A percentile compares a stretch with the other conserved stretches of the same genome.
phyloP scores from a whole-genome alignment of 1,140 invertebrate species.

The Drosophila nasuta region DNA sequence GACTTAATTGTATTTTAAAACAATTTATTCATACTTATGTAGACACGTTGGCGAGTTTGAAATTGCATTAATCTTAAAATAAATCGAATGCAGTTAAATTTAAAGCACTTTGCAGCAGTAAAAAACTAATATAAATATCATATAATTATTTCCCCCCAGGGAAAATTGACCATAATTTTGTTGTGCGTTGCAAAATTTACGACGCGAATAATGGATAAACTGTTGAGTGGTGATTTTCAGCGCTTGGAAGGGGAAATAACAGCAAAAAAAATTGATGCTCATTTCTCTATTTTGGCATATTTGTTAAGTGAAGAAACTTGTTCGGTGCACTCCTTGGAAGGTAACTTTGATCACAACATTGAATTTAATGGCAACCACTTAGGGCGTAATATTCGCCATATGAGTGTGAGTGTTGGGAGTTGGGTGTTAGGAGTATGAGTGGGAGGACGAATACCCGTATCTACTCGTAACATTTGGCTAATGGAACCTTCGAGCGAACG shows the following conservation, averaged over 20 bases:
- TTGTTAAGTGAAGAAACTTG: conserved; percentile 53
- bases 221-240: conserved; percentile 15
- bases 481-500: conserved; percentile 55
- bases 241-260: background rate
- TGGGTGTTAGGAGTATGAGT: background rate
- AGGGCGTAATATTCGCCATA: conserved; percentile 24
- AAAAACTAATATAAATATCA: background rate
- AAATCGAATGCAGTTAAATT: background rate
- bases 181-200: background rate
- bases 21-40: too few relatives aligned
- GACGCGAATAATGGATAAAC: background rate
- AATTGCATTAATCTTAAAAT: background rate
- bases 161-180: conserved; percentile 1
- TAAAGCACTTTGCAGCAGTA: background rate
- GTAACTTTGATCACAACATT: conserved; percentile 47
- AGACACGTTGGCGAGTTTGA: too few relatives aligned
- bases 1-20: too few relatives aligned
- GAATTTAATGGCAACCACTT: conserved; percentile 56
- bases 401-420: background rate
- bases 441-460: conserved; percentile 15
- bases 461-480: conserved; percentile 61
- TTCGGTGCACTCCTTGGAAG: conserved; percentile 13
- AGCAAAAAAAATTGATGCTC: conserved; percentile 10
- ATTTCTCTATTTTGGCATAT: conserved; percentile 22
- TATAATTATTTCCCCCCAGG: background rate